Evolutionary conservation across 2,888 invertebrate genomes (phyloP), one percentile per base, ranked within the genome.

Genomic region (Eledona agricola): DNA sequence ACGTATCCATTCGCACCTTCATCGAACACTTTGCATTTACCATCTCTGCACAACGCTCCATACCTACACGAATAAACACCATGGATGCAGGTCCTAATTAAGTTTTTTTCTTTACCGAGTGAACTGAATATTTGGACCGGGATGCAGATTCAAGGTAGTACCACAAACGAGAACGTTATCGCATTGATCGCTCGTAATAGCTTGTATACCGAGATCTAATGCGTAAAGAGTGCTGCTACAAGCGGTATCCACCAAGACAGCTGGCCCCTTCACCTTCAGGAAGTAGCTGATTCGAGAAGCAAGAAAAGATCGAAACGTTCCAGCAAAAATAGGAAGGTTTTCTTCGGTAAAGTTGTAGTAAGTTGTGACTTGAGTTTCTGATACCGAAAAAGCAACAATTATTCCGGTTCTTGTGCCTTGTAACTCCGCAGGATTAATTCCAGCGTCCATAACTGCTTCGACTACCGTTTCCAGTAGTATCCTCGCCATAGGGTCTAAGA

Each of bases 141-240:
- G 95, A 78, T 93, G 92, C 1, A 96, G 79, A 64, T 90, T 88
- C 15, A 97, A 76, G 72, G 91, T 93, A 10, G 88, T 83, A 0
- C 94, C 96, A 2, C 90, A 94, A 2, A 97, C 93, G 43, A 97
- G 84, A 0, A 96, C 96, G 0, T 88, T 82, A 54, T 96, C 95
- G 67, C 94, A 93, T 55, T 87, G 84, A 0, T 92, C 94, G 59
- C 84, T 83, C 19, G 88, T 80, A 32, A 94, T 84, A 0, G 90
- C 83, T 32, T 82, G 81, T 72, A 87, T 90, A 6, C 90, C 92
- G 58, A 88, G 87, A 65, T 96, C 93, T 47, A 96, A 61, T 0
- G 95, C 96, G 63, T 90, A n/a, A n/a, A n/a, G n/a, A n/a, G n/a
- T n/a, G n/a, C 96, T 96, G n/a, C 93, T 94, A 73, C 96, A 96